These are phyloP conservation scores for Choloepus didactylus DNA, from an alignment of 2,797 vertebrate genomes.

Conservation along the genomic window DNA sequence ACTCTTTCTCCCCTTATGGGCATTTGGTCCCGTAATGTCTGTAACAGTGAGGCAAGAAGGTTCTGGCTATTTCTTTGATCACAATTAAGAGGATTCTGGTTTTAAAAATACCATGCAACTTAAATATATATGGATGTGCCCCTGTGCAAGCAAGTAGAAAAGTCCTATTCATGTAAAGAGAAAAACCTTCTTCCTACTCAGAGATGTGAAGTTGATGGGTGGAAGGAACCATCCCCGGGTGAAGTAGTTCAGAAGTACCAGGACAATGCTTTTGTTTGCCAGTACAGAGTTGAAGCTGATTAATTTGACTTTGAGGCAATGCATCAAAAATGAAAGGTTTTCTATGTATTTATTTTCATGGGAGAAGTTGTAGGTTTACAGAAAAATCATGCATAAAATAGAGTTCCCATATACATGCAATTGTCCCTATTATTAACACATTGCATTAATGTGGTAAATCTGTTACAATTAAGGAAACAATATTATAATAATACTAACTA, in stretches of 20 bases:
- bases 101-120: background rate
- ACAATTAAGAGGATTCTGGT: background rate
- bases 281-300: background rate
- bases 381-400: too few relatives aligned
- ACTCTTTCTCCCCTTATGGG: background rate
- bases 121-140: background rate
- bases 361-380: too few relatives aligned
- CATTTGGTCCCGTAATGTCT: background rate
- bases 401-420: too few relatives aligned
- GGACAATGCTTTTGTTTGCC: background rate
- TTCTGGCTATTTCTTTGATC: background rate
- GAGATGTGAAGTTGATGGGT: background rate
- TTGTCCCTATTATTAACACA: too few relatives aligned
- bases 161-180: background rate
- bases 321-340: conserved; percentile 11
- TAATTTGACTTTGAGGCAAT: background rate
- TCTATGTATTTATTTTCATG: background rate
- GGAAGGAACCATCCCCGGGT: background rate
- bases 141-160: background rate
- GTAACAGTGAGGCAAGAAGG: background rate
- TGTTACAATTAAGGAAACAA: too few relatives aligned
- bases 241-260: background rate
- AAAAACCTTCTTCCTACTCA: background rate
- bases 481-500: too few relatives aligned
- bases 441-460: too few relatives aligned